A percentile compares a stretch with the other conserved stretches of the same genome.
phyloP scores from a whole-genome alignment of 2,888 invertebrate species.

The Epistrophe grossulariae region DNA sequence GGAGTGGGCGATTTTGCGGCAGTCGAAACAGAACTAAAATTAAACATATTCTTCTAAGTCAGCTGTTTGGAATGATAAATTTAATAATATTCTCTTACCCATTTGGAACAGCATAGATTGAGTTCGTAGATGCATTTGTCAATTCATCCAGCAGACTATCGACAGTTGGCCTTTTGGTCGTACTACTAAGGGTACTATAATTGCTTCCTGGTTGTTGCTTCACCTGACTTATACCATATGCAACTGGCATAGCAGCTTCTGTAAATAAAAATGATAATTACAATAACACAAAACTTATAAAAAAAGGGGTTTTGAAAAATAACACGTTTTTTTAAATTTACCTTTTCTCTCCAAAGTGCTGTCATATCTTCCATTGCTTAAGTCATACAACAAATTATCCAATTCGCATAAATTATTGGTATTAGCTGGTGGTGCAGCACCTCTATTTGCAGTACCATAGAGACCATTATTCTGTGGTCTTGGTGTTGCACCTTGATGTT shows the following conservation, averaged over 20 bases:
- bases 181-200: slow-evolving; percentile 81
- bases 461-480: slow-evolving; percentile 48
- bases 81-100: slow-evolving; percentile 85
- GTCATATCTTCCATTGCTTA: slow-evolving; percentile 91
- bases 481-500: slow-evolving; percentile 62
- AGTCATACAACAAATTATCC: slow-evolving; percentile 95
- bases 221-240: slow-evolving; percentile 78
- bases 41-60: neutral
- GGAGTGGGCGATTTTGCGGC: slow-evolving; percentile 81
- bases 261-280: slow-evolving; percentile 9
- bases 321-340: slow-evolving; percentile 73
- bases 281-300: too few relatives aligned
- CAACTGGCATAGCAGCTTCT: slow-evolving; percentile 80
- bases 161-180: slow-evolving; percentile 89
- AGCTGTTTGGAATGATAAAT: slow-evolving; percentile 73
- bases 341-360: slow-evolving; percentile 84
- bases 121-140: slow-evolving; percentile 82
- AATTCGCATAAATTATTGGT: slow-evolving; percentile 93
- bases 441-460: slow-evolving; percentile 60
- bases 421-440: slow-evolving; percentile 77
- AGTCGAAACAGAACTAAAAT: slow-evolving; percentile 43
- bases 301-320: neutral
- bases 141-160: slow-evolving; percentile 96
- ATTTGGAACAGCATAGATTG: slow-evolving; percentile 88
- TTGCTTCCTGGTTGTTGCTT: slow-evolving; percentile 83